A percentile compares a stretch with the other conserved stretches of the same genome.
phyloP scores from a whole-genome alignment of 2,113 vertebrate genomes.

The Pseudolaguvia tuberculata region DNA sequence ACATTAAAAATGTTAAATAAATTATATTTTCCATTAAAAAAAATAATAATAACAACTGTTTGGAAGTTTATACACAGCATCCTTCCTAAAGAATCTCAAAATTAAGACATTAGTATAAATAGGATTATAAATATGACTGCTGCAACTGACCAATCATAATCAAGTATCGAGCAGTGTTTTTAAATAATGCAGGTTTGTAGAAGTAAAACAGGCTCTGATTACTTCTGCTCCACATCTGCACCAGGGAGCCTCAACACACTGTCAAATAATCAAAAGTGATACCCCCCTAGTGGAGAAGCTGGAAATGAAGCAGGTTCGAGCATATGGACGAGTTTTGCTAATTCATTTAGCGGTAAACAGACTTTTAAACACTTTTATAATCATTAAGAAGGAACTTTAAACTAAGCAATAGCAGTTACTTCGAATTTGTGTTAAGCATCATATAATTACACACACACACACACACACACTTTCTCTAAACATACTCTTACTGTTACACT shows the following conservation, averaged over 20 bases:
- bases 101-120: too few species aligned
- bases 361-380: background rate
- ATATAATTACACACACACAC: background rate
- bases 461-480: background rate
- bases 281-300: slow-evolving; percentile 48
- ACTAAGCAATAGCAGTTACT: background rate
- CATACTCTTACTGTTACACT: background rate
- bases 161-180: background rate
- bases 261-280: slow-evolving; percentile 32
- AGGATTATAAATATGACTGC: too few species aligned
- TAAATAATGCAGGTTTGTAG: background rate
- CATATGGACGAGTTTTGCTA: background rate
- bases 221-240: background rate
- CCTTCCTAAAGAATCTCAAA: too few species aligned
- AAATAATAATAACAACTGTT: too few species aligned
- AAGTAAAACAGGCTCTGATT: slow-evolving; percentile 37
- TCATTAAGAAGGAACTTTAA: background rate
- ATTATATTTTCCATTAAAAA: too few species aligned
- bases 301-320: background rate
- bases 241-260: background rate
- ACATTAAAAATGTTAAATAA: too few species aligned
- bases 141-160: too few species aligned
- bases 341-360: slow-evolving; percentile 14
- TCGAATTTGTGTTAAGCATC: background rate
- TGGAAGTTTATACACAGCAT: too few species aligned